Evolutionary conservation across 2,888 invertebrate species (phyloP).

Genomic region (Polylopha cassiicola): DNA sequence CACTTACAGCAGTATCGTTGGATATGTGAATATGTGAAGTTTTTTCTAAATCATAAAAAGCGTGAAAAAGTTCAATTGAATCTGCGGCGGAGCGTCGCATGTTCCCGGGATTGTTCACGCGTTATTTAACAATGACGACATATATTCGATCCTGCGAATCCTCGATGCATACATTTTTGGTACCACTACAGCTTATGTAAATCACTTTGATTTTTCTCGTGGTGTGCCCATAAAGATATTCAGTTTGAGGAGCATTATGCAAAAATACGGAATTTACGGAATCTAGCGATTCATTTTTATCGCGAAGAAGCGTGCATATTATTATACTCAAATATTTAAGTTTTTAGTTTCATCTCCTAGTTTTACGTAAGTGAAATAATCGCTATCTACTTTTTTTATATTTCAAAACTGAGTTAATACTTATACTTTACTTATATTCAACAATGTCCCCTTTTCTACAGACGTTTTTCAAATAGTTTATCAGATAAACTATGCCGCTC

Average conservation of each 20-base stretch:
- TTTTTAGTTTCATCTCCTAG: too few species aligned
- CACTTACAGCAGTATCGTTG: conserved; percentile 51
- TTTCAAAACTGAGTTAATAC: neutral
- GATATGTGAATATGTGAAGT: conserved; percentile 47
- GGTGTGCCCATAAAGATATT: conserved; percentile 13
- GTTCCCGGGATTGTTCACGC: conserved; percentile 39
- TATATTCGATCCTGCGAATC: conserved; percentile 35
- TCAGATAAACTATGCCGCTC: conserved; percentile 44
- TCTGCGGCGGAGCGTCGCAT: conserved; percentile 23
- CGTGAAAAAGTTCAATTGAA: conserved; percentile 26
- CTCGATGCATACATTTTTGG: conserved; percentile 43
- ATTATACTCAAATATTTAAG: neutral
- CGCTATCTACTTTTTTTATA: neutral
- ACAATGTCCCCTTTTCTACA: conserved; percentile 39
- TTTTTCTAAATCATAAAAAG: conserved; percentile 34
- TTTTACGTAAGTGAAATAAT: too few species aligned
- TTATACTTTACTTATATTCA: conserved; percentile 26
- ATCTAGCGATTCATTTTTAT: conserved; percentile 15
- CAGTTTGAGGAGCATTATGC: conserved; percentile 19
- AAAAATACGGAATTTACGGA: conserved; percentile 18
- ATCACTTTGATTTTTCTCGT: conserved; percentile 43
- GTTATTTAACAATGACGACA: conserved; percentile 50
- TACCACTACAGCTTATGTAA: conserved; percentile 43
- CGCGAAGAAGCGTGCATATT: conserved; percentile 8
- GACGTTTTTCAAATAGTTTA: conserved; percentile 41